Conservation (phyloP, 1,140 invertebrate species). For the Charaxes varanes region DNA sequence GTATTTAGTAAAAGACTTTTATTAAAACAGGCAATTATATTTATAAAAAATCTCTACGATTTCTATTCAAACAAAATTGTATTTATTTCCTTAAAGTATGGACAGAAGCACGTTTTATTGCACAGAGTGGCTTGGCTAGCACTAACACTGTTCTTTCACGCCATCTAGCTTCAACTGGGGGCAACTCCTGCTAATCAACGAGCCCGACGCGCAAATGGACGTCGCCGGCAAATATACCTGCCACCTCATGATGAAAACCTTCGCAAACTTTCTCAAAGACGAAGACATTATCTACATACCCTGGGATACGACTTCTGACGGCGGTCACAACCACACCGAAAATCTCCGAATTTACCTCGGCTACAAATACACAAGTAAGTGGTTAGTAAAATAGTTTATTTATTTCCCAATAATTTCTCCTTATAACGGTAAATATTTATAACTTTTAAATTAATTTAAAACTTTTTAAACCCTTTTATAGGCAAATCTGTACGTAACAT, state of each 20-base stretch:
- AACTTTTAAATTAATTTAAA: too few species aligned
- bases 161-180: constrained; percentile 80
- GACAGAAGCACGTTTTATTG: constrained; percentile 15
- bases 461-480: constrained; percentile 5
- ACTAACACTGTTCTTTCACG: constrained; percentile 39
- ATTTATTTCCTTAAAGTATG: too few species aligned
- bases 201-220: constrained; percentile 78
- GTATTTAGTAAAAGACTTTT: too few species aligned
- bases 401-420: not conserved
- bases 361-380: constrained; percentile 76
- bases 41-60: too few species aligned
- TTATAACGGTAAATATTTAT: not conserved
- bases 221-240: constrained; percentile 80
- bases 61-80: too few species aligned
- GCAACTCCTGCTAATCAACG: constrained; percentile 82
- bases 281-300: constrained; percentile 69
- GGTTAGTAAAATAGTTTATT: constrained; percentile 6
- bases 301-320: constrained; percentile 74
- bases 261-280: constrained; percentile 77
- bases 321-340: constrained; percentile 72
- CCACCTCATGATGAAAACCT: constrained; percentile 80
- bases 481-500: not conserved
- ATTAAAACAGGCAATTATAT: too few species aligned
- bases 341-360: constrained; percentile 63
- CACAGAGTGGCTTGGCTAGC: constrained; percentile 29